phyloP scores from a whole-genome alignment of 2,113 vertebrate genomes.

The Tupaia chinensis region DNA sequence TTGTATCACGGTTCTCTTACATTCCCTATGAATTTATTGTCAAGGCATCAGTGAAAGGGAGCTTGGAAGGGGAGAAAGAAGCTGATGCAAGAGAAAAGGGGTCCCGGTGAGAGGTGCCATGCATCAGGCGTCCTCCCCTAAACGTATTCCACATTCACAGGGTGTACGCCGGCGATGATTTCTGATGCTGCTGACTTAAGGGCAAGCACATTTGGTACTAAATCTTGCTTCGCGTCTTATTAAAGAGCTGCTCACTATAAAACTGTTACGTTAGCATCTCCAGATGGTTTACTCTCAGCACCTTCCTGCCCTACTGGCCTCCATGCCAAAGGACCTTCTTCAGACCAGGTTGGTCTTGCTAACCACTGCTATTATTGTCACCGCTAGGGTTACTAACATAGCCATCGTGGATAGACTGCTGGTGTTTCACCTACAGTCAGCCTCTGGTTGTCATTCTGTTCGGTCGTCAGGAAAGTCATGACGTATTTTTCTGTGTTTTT shows the following conservation, averaged over 20 bases:
- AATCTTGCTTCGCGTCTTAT: neutral
- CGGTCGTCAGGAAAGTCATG: no score
- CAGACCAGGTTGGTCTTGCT: neutral
- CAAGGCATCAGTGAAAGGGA: rapidly evolving
- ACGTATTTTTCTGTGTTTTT: no score
- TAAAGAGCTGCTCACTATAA: neutral
- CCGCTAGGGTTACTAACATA: rapidly evolving
- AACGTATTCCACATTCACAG: rapidly evolving
- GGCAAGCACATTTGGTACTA: neutral
- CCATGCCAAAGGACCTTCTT: neutral
- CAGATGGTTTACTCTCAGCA: neutral
- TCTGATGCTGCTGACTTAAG: neutral
- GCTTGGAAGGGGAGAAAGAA: no score
- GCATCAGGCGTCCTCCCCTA: rapidly evolving
- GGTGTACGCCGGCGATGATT: rapidly evolving
- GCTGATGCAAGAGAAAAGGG: neutral
- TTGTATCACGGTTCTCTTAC: rapidly evolving
- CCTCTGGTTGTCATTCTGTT: rapidly evolving
- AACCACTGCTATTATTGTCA: rapidly evolving
- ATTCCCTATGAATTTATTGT: neutral
- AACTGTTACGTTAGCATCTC: neutral
- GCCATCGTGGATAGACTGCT: rapidly evolving
- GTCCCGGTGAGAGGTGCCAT: rapidly evolving
- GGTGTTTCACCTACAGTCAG: neutral
- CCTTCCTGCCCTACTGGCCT: rapidly evolving